Conservation (phyloP, 2,113 vertebrate genomes). For the Laticauda laticaudata region DNA sequence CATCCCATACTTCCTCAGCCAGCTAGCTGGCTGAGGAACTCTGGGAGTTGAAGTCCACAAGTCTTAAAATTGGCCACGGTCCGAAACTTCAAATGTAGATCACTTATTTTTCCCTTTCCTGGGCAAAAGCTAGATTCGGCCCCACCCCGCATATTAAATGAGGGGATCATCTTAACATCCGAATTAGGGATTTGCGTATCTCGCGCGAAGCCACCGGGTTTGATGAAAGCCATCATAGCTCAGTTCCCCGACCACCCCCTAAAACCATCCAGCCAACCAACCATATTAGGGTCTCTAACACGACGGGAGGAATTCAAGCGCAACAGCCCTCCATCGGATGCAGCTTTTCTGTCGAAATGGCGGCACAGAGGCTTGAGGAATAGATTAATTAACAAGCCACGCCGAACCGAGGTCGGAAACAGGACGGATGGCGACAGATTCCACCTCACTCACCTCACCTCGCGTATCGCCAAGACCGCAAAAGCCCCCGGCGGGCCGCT, state of each 20-base stretch:
- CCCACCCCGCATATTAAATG: too few species aligned
- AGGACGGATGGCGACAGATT: conserved; percentile 16
- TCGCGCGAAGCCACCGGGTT: not conserved
- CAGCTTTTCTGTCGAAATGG: not conserved
- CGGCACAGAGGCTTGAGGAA: not conserved
- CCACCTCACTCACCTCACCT: accelerated
- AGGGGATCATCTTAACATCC: not conserved
- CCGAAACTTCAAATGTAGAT: too few species aligned
- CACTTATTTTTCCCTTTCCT: not conserved
- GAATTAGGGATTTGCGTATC: not conserved
- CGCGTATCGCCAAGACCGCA: accelerated
- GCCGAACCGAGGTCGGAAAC: accelerated
- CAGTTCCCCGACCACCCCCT: not conserved
- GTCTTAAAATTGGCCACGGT: too few species aligned
- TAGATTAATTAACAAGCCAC: accelerated
- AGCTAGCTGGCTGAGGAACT: too few species aligned
- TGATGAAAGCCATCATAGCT: not conserved
- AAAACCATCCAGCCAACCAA: not conserved
- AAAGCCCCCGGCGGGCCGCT: accelerated
- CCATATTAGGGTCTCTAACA: not conserved
- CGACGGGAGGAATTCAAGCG: not conserved
- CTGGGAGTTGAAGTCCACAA: too few species aligned
- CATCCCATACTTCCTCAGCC: too few species aligned
- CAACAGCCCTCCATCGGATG: not conserved
- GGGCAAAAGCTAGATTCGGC: too few species aligned